Conservation (phyloP, 2,888 invertebrate genomes). For the Hirudinaria manillensis region DNA sequence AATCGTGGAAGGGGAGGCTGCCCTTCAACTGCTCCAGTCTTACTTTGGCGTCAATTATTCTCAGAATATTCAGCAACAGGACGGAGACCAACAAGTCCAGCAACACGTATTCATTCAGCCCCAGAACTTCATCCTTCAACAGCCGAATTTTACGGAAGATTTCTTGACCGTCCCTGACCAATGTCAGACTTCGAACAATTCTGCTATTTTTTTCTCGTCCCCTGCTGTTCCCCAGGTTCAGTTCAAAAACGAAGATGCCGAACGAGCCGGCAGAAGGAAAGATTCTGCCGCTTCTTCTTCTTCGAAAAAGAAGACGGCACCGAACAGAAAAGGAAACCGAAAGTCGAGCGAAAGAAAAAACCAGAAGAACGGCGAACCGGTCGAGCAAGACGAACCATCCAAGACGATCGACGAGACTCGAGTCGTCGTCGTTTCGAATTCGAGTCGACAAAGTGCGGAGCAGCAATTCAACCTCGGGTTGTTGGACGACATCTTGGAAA, state of each 20-base stretch:
- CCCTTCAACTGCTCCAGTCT: slow-evolving; percentile 48
- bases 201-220: neutral
- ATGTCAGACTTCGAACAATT: neutral
- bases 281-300: neutral
- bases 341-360: neutral
- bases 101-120: slow-evolving; percentile 24
- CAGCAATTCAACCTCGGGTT: slow-evolving; percentile 1
- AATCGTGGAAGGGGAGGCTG: slow-evolving; percentile 41
- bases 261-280: neutral
- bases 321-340: neutral
- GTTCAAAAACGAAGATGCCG: neutral
- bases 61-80: slow-evolving; percentile 48
- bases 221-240: neutral
- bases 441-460: neutral
- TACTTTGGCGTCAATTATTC: slow-evolving; percentile 52
- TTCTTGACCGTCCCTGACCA: neutral
- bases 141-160: neutral
- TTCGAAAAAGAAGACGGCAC: neutral
- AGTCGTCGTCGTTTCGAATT: too few species aligned
- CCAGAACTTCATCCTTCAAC: slow-evolving; percentile 3
- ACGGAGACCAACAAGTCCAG: slow-evolving; percentile 55
- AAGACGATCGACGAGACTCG: neutral
- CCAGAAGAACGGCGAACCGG: neutral
- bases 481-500: neutral
- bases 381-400: neutral